Conservation (phyloP, 2,797 vertebrate species). For the Sebastes oblongus region DNA sequence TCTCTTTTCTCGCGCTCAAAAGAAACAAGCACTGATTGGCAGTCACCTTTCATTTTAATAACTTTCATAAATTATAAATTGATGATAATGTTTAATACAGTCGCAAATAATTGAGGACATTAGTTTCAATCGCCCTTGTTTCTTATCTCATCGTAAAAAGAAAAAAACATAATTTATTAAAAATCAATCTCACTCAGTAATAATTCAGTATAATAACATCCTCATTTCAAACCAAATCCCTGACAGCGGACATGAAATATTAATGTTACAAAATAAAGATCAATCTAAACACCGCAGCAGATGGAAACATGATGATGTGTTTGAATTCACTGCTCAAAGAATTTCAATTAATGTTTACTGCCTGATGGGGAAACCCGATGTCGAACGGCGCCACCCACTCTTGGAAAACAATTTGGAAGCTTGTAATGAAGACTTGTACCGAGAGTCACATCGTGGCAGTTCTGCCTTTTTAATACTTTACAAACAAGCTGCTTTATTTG, state of each 20-base stretch:
- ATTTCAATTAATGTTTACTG: slow-evolving; percentile 42
- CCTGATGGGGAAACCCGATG: slow-evolving; percentile 40
- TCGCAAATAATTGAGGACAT: not conserved
- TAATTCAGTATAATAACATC: slow-evolving; percentile 14
- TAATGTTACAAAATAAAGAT: slow-evolving; percentile 44
- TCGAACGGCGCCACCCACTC: not conserved
- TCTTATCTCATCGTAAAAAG: not conserved
- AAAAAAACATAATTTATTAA: slow-evolving; percentile 13
- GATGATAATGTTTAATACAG: not conserved
- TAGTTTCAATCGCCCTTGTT: not conserved
- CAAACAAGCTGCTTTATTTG: slow-evolving; percentile 31
- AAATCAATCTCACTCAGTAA: slow-evolving; percentile 20
- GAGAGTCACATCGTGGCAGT: not conserved
- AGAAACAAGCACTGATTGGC: not conserved
- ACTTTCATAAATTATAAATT: not conserved
- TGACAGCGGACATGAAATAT: slow-evolving; percentile 32
- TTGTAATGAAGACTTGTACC: slow-evolving; percentile 15
- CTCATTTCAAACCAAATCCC: slow-evolving; percentile 25
- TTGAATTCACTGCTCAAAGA: slow-evolving; percentile 22
- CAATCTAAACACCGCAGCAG: not conserved
- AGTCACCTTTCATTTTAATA: not conserved
- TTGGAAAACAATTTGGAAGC: slow-evolving; percentile 19
- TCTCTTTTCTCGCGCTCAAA: not conserved
- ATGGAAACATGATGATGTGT: slow-evolving; percentile 26
- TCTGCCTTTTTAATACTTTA: slow-evolving; percentile 13